Evolutionary conservation across 2,888 invertebrate species (phyloP).

Genomic region (Masnerella sp.): DNA sequence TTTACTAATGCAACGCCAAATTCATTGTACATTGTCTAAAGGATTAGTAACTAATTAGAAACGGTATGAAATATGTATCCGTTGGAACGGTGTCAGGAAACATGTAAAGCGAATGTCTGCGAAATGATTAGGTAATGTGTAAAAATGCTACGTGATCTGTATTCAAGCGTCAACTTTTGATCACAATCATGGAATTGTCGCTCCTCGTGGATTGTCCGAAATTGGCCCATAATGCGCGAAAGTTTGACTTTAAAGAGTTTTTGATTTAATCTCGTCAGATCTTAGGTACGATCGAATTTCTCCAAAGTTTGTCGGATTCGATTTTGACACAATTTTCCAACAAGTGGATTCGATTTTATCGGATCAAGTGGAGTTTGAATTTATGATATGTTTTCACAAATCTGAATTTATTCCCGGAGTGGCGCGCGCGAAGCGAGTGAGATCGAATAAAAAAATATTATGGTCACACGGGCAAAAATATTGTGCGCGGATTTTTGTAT

Average conservation of each 20-base stretch:
- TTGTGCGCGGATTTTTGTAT: conserved; percentile 29
- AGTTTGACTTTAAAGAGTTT: conserved; percentile 52
- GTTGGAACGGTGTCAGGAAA: too few relatives aligned
- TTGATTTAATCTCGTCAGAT: conserved; percentile 53
- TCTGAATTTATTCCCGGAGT: conserved; percentile 45
- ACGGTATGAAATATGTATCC: too few relatives aligned
- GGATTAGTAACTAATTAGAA: too few relatives aligned
- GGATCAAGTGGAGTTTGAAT: conserved; percentile 56
- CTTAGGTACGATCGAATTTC: conserved; percentile 49
- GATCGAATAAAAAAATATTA: conserved; percentile 57
- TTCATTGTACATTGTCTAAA: too few relatives aligned
- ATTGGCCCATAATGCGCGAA: conserved; percentile 22
- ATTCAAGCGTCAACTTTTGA: neutral
- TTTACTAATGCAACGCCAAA: too few relatives aligned
- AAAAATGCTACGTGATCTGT: neutral
- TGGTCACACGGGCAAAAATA: conserved; percentile 41
- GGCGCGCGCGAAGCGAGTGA: conserved; percentile 15
- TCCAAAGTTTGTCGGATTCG: conserved; percentile 48
- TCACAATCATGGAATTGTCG: neutral
- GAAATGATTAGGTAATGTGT: too few relatives aligned
- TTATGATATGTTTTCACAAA: conserved; percentile 58
- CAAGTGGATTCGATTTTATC: conserved; percentile 56
- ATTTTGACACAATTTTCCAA: conserved; percentile 58
- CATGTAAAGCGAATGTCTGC: too few relatives aligned
- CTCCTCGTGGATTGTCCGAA: conserved; percentile 3